Evolutionary conservation across 1,140 invertebrate genomes (phyloP), one percentile per base, ranked within the genome.

Genomic region (Latrodectus geometricus): DNA sequence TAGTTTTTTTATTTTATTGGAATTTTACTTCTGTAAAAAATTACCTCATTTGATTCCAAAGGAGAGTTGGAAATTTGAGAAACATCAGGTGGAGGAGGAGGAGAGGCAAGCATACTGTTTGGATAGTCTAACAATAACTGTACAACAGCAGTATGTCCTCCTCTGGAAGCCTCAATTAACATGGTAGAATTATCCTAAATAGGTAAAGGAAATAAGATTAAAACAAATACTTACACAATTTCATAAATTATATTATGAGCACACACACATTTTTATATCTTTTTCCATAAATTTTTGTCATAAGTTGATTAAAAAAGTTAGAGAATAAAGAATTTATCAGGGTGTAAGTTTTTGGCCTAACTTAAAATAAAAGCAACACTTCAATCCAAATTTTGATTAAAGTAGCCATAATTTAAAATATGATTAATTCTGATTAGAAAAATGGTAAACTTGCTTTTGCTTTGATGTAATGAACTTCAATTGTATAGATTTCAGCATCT

Each of bases 111-210:
- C 90, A 96, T 93, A 89, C 94, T 95, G 91, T 96, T 96, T 35
- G 97, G 97, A 92, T 96, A 99, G 91, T 99, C 97, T 77, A 99
- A 93, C 74, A 99, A 92, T 86, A 98, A 91, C 91, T 98, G 96
- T 35, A 99, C 98, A 84, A 99, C 97, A 88, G 94, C 94, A 0
- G 97, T 98, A 91, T 99, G 97, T 0, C 98, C 98, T 76, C 97
- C 97, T 92, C 99, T 98, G 15, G 98, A 96, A 56, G 98, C 98
- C 92, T 99, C 98, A 89, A 99, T 99, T 83, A 99, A 93, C 95
- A 99, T 99, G 54, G 97, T 99, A 68, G 97, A 98, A 91, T 98
- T 99, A 92, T 99, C 98, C 94, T 95, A 89, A 78, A 21, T 91
- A 88, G 9, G 17, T 48, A n/a, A 0, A 77, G 50, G 9, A 82